Base-by-base conservation (phyloP, 2,888 invertebrate genomes). In the Cheiracanthium punctorium region DNA sequence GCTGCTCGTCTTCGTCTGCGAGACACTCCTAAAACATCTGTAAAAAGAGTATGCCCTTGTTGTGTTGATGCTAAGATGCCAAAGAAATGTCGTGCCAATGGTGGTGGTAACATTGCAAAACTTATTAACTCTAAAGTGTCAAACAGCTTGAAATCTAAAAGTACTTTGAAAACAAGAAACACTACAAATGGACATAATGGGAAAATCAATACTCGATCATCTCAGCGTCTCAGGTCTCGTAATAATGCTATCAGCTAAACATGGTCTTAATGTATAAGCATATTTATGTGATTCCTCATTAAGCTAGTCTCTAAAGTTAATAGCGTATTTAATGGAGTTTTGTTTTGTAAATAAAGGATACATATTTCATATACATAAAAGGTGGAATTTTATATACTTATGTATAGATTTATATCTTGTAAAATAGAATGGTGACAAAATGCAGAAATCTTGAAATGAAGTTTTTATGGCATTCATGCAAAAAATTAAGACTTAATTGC, bases 381-480 rank as follows among this genome's bases (percentile, higher is more conserved):
- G 48, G 72, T 64, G 71, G 71, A 52, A 37, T 41, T 77, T 85
- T 84, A 77, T 85, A 85, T 79, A 85, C 52, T 52, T 73, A 37
- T 84, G 84, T 85, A 85, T 74, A 85, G 84, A 79, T 85, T 85
- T 85, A 70, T 85, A 85, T 37, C 67, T 58, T 85, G 73, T 79
- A 73, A 84, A 64, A 72, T 37, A 73, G 48, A 37, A 65, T 17
- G 20, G 24, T 14, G 41, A 58, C 24, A n/a, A 73, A 32, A 24
- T 71, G 20, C 43, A 29, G 24, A 43, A 29, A 29, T 43, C 71
- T 71, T 29, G 32, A 67, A 24, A 24, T 43, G 43, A 71, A 24
- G 37, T 71, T 71, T 71, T 71, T 71, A 71, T 43, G 71, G 17
- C 30, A 71, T 71, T 24, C 14, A 71, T 17, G 43, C 33, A 43